These are phyloP conservation scores for Prosopocoilus inquinatus DNA, from an alignment of 2,888 invertebrate species.

Conservation along the genomic window DNA sequence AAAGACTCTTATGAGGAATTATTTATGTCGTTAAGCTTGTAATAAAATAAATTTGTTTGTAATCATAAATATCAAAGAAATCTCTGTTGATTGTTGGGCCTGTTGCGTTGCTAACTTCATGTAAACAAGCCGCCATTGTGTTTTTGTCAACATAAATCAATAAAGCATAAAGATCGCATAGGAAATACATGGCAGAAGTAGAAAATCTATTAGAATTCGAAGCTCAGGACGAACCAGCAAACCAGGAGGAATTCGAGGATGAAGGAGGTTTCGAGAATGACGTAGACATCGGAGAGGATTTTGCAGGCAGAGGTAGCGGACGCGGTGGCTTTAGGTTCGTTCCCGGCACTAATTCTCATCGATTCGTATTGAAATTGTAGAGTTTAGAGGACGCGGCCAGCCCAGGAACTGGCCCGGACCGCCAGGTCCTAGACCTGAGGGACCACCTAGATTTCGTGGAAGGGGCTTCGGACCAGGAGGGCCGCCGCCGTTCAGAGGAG, in stretches of 20 bases:
- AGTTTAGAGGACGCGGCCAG: conserved; percentile 45
- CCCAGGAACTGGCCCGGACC: conserved; percentile 47
- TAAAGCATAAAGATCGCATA: background rate
- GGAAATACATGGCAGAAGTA: conserved; percentile 24
- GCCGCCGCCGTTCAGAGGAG: conserved; percentile 45
- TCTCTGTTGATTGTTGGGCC: too few relatives aligned
- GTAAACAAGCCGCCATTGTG: too few relatives aligned
- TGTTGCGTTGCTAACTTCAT: too few relatives aligned
- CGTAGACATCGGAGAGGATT: conserved; percentile 52
- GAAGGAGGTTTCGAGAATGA: conserved; percentile 46
- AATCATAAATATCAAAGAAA: too few relatives aligned
- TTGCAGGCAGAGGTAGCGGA: conserved; percentile 49
- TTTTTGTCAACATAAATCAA: conserved; percentile 10
- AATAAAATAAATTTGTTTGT: too few relatives aligned
- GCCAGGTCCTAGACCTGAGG: conserved; percentile 31
- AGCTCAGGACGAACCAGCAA: conserved; percentile 26
- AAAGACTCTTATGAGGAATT: too few relatives aligned
- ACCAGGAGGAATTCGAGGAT: conserved; percentile 40
- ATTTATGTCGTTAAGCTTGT: too few relatives aligned
- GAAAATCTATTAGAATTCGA: conserved; percentile 33
- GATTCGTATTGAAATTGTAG: conserved; percentile 1
- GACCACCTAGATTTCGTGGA: conserved; percentile 67
- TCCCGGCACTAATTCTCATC: conserved; percentile 2
- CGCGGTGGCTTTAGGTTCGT: conserved; percentile 55
- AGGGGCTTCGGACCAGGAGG: conserved; percentile 63